These are phyloP conservation scores for Geotrupes spiniger DNA, from an alignment of 2,888 invertebrate genomes.

Conservation along the genomic window DNA sequence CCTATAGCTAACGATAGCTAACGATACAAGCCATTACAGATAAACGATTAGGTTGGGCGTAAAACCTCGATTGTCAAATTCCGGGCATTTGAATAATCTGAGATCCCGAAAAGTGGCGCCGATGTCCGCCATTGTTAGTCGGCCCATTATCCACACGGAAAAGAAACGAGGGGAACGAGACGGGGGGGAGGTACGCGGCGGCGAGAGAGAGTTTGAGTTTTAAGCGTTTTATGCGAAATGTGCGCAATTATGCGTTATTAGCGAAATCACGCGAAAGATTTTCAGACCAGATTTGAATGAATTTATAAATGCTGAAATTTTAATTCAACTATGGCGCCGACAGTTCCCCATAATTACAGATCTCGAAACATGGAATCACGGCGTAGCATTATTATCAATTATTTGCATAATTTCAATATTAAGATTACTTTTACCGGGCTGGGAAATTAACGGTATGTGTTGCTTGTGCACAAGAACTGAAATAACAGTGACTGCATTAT, in stretches of 20 bases:
- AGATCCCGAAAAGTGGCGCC: too few relatives aligned
- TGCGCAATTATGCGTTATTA: slow-evolving; percentile 13
- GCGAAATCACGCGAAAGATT: slow-evolving; percentile 14
- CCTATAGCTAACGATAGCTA: too few relatives aligned
- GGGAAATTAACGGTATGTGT: too few relatives aligned
- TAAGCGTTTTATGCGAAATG: not conserved
- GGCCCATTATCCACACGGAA: too few relatives aligned
- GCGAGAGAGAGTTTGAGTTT: slow-evolving; percentile 2
- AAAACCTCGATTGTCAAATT: too few relatives aligned
- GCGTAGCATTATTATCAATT: slow-evolving; percentile 21
- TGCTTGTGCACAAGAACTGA: too few relatives aligned
- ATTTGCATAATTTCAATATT: slow-evolving; percentile 23
- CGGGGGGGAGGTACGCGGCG: not conserved
- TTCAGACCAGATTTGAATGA: slow-evolving; percentile 14
- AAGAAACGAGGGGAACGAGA: not conserved
- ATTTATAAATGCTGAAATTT: slow-evolving; percentile 22
- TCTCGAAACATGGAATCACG: slow-evolving; percentile 15
- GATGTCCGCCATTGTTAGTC: too few relatives aligned
- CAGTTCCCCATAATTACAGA: slow-evolving; percentile 21
- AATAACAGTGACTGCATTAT: too few relatives aligned
- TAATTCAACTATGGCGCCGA: slow-evolving; percentile 21
- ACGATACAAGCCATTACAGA: too few relatives aligned
- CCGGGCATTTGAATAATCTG: too few relatives aligned
- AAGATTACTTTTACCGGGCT: slow-evolving; percentile 13
- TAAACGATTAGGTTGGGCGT: too few relatives aligned